These are phyloP conservation scores for Lithophane semibrunnea DNA, from an alignment of 2,888 invertebrate species.

Conservation along the genomic window DNA sequence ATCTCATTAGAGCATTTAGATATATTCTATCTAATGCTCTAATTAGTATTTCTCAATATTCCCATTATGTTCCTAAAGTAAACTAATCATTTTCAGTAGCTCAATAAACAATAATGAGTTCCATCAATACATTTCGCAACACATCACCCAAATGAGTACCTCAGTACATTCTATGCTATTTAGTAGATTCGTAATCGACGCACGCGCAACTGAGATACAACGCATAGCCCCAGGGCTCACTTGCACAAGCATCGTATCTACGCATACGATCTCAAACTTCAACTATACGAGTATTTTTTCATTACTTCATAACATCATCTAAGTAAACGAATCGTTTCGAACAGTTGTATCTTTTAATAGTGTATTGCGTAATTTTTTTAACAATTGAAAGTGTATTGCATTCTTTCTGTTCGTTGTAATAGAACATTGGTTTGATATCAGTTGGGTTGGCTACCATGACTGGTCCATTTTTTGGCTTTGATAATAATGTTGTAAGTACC, in stretches of 20 bases:
- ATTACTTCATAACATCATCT: slow-evolving; percentile 78
- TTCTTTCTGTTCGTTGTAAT: slow-evolving; percentile 63
- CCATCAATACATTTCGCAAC: slow-evolving; percentile 67
- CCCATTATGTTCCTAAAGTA: background rate
- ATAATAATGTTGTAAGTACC: slow-evolving; percentile 2
- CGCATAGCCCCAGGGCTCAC: slow-evolving; percentile 76
- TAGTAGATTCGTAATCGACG: slow-evolving; percentile 75
- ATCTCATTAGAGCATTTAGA: too few species aligned
- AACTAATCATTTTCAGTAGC: slow-evolving; percentile 3
- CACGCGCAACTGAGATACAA: slow-evolving; percentile 74
- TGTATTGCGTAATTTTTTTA: slow-evolving; percentile 77
- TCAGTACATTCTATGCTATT: slow-evolving; percentile 64
- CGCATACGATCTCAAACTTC: slow-evolving; percentile 75
- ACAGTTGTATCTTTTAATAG: slow-evolving; percentile 83
- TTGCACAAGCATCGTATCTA: slow-evolving; percentile 79
- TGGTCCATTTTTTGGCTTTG: slow-evolving; percentile 32
- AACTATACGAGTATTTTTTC: slow-evolving; percentile 71
- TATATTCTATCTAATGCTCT: background rate
- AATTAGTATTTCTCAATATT: background rate
- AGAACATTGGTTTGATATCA: slow-evolving; percentile 48
- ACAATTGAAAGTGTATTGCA: slow-evolving; percentile 79
- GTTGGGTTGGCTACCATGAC: slow-evolving; percentile 31
- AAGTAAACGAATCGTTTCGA: slow-evolving; percentile 80
- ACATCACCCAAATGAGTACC: slow-evolving; percentile 62
- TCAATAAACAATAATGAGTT: slow-evolving; percentile 55